Base-by-base conservation (phyloP, 2,797 vertebrate species). In the Cuculus canorus region DNA sequence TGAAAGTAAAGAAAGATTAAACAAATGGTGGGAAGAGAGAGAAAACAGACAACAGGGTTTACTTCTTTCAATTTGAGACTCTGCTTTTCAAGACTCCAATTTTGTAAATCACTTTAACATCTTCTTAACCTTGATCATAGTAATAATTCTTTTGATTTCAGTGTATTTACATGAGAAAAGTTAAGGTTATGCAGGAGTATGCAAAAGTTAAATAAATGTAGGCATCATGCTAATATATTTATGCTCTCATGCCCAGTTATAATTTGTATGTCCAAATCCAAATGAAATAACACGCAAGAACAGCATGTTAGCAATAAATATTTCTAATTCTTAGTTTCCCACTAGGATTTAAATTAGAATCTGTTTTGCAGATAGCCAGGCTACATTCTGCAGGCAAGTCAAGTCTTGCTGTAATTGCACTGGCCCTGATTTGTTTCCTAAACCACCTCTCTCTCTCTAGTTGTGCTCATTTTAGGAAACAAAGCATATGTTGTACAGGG, bases 321-420 rank as follows among this genome's bases (percentile, higher is more conserved):
- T 78, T 92, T 96, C 56, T 94, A 96, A 81, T 87, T 94, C 59
- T 77, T 37, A 61, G 45, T 79, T 96, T 95, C 82, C 60, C 50
- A 81, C 45, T 75, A 83, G 37, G 66, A 37, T 88, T 85, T 66
- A 79, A 95, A 83, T 93, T 90, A 89, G 57, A 93, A 85, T 92
- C 45, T 90, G 39, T 82, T 94, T 92, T 92, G 65, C n/a, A 92
- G 82, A 80, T 54, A 86, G 71, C 75, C 64, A 72, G 30, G 78
- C 88, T 66, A 18, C 25, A 59, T 69, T 96, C 28, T 66, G 79
- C 69, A 89, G 79, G 87, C 84, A 92, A 91, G 89, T 82, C 66
- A 61, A 73, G 50, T 47, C 90, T 90, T 89, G 69, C 25, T 81
- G 48, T 61, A 86, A 75, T 82, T 90, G 45, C 47, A 50, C 18